Base-by-base conservation (phyloP, 1,140 invertebrate genomes). In the Lepidotrigona ventralis region DNA sequence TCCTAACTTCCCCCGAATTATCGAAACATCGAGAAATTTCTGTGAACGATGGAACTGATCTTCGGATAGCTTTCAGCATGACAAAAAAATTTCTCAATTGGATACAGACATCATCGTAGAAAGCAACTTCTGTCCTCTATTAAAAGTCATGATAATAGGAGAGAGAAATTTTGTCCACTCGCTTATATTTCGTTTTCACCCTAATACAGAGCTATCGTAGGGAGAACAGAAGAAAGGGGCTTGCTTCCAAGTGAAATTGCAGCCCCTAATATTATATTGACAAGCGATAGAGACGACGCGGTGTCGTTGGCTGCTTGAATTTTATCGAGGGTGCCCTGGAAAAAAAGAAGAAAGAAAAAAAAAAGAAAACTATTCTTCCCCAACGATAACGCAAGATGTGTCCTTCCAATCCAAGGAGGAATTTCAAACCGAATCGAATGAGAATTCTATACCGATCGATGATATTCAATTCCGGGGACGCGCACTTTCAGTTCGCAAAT, bases 231-330 rank as follows among this genome's bases (percentile, higher is more conserved):
- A 70, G 33, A 64, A 58, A 85, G 73, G 51, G 51, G 85, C 83
- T 79, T 89, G 70, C 33, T 33, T 6, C 66, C 71, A 68, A 83
- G 83, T 86, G 79, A 85, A 88, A 87, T 87, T 87, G 83, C 75
- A 71, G 75, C 79, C 86, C 83, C 83, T 87, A 88, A 87, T 87
- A 88, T 87, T 87, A 88, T 85, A 88, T 82, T 88, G 87, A 88
- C 87, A 88, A 87, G 73, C 77, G 87, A 88, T 87, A 85, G 71
- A 26, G 19, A 74, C 15, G 29, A 64, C 46, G 21, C 56, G 60
- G 29, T 15, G 64, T 53, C 56, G 76, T 83, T 66, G 64, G 33
- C 77, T 73, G 56, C 23, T 74, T 29, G 77, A 85, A 84, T 87
- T 88, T 85, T 88, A 88, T 88, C 78, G 78, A 63, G 75, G 81